These are phyloP conservation scores for Adoxophyes honmai DNA, from an alignment of 1,140 invertebrate species.

Conservation along the genomic window DNA sequence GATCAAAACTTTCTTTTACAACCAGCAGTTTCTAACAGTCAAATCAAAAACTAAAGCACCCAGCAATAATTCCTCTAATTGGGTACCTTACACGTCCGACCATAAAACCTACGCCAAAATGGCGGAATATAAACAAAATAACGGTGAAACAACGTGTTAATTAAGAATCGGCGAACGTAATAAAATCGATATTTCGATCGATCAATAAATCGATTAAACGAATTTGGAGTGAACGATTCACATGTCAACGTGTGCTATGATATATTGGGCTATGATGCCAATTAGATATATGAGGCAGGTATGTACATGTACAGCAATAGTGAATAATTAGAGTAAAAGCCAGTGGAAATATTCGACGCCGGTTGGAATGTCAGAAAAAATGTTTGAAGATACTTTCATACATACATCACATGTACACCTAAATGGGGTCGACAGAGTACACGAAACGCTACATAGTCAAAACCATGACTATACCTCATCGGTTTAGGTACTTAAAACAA, in stretches of 20 bases:
- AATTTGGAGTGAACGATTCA: neutral
- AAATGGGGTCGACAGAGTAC: no score
- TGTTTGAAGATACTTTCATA: no score
- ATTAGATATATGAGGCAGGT: no score
- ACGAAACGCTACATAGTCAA: no score
- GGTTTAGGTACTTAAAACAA: no score
- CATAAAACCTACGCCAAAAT: neutral
- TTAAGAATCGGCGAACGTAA: slow-evolving; percentile 10
- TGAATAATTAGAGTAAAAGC: no score
- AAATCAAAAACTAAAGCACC: neutral
- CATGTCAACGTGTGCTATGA: neutral
- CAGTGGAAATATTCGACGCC: no score
- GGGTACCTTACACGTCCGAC: neutral
- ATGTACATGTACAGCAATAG: no score
- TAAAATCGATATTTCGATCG: slow-evolving; percentile 7
- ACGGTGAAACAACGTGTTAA: slow-evolving; percentile 2
- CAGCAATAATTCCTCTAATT: neutral
- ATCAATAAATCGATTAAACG: slow-evolving; percentile 6
- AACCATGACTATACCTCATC: no score
- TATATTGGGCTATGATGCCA: no score
- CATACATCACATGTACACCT: no score
- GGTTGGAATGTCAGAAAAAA: no score
- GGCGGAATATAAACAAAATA: slow-evolving; percentile 6
- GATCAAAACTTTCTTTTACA: neutral
- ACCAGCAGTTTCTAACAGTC: neutral